A percentile compares a stretch with the other conserved stretches of the same genome.
Conservation (phyloP, 2,888 invertebrate species). For the Cantharis rufa region DNA sequence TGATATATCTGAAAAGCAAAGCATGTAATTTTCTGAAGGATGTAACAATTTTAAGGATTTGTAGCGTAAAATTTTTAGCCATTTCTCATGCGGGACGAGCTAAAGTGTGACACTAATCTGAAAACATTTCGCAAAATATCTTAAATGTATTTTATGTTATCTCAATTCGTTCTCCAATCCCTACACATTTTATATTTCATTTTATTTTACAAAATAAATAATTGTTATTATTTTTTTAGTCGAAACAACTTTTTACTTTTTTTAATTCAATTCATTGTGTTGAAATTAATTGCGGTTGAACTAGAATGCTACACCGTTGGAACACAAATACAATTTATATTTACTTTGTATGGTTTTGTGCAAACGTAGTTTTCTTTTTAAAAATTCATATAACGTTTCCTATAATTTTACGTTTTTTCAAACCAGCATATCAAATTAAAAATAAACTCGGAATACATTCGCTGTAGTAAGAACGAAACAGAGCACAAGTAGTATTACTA, state of each 20-base stretch:
- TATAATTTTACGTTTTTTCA: background rate
- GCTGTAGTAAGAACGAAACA: background rate
- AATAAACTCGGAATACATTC: background rate
- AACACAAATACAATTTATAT: background rate
- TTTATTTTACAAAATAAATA: background rate
- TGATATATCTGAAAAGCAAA: slow-evolving; percentile 13
- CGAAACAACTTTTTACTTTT: background rate
- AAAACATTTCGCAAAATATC: slow-evolving; percentile 16
- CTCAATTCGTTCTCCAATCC: background rate
- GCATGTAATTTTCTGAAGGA: slow-evolving; percentile 17
- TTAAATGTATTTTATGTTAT: slow-evolving; percentile 9
- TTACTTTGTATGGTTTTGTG: background rate
- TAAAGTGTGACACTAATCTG: slow-evolving; percentile 22
- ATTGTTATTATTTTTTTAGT: background rate
- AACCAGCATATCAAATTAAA: background rate
- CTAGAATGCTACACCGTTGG: background rate
- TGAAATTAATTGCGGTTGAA: background rate
- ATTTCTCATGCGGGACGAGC: slow-evolving; percentile 15
- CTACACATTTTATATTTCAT: background rate
- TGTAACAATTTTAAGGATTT: slow-evolving; percentile 12
- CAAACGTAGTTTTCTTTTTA: background rate
- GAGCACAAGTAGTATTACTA: background rate
- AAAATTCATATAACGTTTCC: background rate
- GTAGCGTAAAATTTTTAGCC: slow-evolving; percentile 20
- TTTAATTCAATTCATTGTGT: background rate